Evolutionary conservation across 2,888 invertebrate genomes (phyloP).

Genomic region (Keiferia lycopersicella): DNA sequence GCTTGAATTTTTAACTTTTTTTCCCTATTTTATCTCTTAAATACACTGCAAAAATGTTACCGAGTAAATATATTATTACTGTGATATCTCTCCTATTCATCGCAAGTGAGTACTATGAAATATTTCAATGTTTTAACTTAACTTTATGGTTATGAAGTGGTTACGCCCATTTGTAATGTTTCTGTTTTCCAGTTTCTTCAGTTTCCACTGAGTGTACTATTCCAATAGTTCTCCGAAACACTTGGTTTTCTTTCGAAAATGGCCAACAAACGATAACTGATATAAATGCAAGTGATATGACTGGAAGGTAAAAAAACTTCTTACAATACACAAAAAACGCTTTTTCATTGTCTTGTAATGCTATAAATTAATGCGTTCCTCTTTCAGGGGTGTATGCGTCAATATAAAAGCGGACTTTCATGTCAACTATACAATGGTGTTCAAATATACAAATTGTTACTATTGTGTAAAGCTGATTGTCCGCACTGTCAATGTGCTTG

Average conservation of each 20-base stretch:
- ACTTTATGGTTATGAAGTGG: conserved; percentile 41
- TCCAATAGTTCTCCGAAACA: conserved; percentile 89
- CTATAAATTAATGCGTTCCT: conserved; percentile 11
- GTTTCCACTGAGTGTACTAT: conserved; percentile 84
- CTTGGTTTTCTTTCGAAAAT: conserved; percentile 96
- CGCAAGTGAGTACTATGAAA: conserved; percentile 42
- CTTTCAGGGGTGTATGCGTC: conserved; percentile 85
- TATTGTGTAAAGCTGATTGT: conserved; percentile 92
- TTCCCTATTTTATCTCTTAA: not conserved
- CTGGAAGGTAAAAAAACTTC: conserved; percentile 68
- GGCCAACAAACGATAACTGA: conserved; percentile 91
- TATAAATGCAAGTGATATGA: conserved; percentile 90
- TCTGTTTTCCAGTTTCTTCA: conserved; percentile 55
- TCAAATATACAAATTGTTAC: conserved; percentile 86
- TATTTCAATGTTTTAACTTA: conserved; percentile 24
- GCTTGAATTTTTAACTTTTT: conserved; percentile 30
- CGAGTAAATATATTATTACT: conserved; percentile 34
- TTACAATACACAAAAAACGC: no score
- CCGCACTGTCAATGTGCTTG: conserved; percentile 92
- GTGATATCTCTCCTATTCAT: conserved; percentile 41
- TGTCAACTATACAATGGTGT: conserved; percentile 93
- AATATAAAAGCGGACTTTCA: conserved; percentile 87
- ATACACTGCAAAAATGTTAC: conserved; percentile 41
- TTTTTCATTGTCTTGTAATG: not conserved
- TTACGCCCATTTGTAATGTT: conserved; percentile 59